A percentile compares a stretch with the other conserved stretches of the same genome.
Conservation (phyloP, 2,113 vertebrate genomes). For the Cervus canadensis region DNA sequence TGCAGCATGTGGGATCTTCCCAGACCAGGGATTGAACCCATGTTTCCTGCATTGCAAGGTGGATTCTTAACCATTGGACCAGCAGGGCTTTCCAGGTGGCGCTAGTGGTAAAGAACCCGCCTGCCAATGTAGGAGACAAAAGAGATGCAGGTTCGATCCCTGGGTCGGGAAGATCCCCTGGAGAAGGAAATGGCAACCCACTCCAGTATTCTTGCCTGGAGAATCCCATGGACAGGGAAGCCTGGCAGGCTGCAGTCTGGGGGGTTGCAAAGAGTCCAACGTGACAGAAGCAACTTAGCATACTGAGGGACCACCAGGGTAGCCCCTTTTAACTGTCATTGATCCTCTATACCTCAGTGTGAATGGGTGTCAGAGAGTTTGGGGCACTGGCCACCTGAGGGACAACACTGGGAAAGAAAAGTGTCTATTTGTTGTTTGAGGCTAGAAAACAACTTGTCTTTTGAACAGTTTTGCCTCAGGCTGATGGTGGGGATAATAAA, state of each 20-base stretch:
- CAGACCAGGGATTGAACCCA: background rate
- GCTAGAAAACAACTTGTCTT: constrained; percentile 22
- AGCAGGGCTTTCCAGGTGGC: background rate
- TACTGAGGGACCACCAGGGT: background rate
- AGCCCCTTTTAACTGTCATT: background rate
- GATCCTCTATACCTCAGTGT: background rate
- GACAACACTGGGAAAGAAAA: background rate
- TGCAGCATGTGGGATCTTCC: background rate
- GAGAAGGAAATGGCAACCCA: background rate
- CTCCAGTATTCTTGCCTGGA: background rate
- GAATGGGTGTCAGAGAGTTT: background rate
- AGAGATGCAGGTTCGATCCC: background rate
- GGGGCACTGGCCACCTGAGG: background rate
- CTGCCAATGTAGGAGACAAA: background rate
- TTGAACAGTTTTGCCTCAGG: constrained; percentile 45
- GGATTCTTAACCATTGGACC: background rate
- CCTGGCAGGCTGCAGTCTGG: background rate
- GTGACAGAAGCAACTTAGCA: background rate
- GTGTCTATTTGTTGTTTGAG: background rate
- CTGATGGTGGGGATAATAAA: constrained; percentile 40
- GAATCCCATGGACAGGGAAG: background rate
- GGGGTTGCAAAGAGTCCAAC: background rate
- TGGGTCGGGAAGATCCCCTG: background rate
- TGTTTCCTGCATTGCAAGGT: background rate
- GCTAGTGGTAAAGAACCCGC: background rate